phyloP scores from a whole-genome alignment of 2,113 vertebrate species.

The Pachycephala philippinensis region DNA sequence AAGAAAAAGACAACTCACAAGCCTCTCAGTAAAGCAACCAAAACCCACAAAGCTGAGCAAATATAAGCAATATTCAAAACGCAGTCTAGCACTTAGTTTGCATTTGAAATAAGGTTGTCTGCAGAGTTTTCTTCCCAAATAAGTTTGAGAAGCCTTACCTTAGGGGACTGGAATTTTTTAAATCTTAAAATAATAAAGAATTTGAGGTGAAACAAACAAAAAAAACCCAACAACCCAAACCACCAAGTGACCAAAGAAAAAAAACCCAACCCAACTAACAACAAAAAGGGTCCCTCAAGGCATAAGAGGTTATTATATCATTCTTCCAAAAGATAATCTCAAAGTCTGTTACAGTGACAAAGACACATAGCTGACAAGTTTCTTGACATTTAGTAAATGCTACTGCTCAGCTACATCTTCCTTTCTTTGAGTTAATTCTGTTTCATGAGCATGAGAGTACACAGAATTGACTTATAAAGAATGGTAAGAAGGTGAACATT shows the following conservation, averaged over 20 bases:
- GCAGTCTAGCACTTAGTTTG: not conserved
- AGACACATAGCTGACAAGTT: not conserved
- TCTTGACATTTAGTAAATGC: not conserved
- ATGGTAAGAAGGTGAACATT: not conserved
- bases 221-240: not conserved
- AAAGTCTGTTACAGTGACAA: not conserved
- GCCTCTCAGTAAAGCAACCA: not conserved
- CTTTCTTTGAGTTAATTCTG: not conserved
- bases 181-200: not conserved
- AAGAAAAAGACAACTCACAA: not conserved
- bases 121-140: not conserved
- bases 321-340: not conserved
- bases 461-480: not conserved
- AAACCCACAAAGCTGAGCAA: not conserved
- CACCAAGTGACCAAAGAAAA: not conserved
- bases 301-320: not conserved
- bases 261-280: fast-evolving
- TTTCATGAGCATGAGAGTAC: not conserved
- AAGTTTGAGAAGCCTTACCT: not conserved
- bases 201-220: not conserved
- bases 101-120: not conserved
- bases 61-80: not conserved
- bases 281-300: not conserved
- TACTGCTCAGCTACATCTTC: not conserved
- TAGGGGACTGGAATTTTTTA: not conserved